Evolutionary conservation across 2,888 invertebrate genomes (phyloP).

Genomic region (Trichogramma evanescens): DNA sequence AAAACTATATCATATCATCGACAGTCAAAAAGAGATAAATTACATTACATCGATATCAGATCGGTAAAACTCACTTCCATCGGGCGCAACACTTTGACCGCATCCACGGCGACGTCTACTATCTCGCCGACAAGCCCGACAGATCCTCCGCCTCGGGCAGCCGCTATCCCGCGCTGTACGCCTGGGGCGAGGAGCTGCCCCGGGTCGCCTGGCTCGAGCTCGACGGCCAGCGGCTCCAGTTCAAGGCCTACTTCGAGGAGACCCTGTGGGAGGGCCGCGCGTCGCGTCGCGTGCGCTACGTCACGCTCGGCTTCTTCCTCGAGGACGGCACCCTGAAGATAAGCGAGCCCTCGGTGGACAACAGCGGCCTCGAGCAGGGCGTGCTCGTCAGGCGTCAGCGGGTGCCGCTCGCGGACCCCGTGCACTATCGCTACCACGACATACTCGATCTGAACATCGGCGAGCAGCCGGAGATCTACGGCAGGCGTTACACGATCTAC

Average conservation of each 20-base stretch:
- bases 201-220: slow-evolving; percentile 81
- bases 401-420: slow-evolving; percentile 68
- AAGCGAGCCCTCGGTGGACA: slow-evolving; percentile 70
- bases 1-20: neutral
- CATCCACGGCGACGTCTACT: slow-evolving; percentile 53
- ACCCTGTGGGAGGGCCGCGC: slow-evolving; percentile 73
- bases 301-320: slow-evolving; percentile 77
- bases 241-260: slow-evolving; percentile 75
- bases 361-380: slow-evolving; percentile 82
- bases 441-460: slow-evolving; percentile 84
- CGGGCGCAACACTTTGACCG: slow-evolving; percentile 58
- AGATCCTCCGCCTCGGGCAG: slow-evolving; percentile 52
- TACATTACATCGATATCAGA: slow-evolving; percentile 41
- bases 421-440: slow-evolving; percentile 70
- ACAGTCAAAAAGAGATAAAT: neutral
- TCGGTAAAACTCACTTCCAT: slow-evolving; percentile 59
- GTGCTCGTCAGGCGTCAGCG: slow-evolving; percentile 75
- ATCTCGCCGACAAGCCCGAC: slow-evolving; percentile 57
- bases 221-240: slow-evolving; percentile 75
- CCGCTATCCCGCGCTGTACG: slow-evolving; percentile 64
- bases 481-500: slow-evolving; percentile 73
- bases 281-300: slow-evolving; percentile 66
- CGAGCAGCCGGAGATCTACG: slow-evolving; percentile 70
- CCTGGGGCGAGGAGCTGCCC: slow-evolving; percentile 66
- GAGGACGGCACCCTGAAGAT: slow-evolving; percentile 91